These are phyloP conservation scores for Xiphorhynchus erythropygius DNA, from an alignment of 2,797 vertebrate species.

Conservation along the genomic window DNA sequence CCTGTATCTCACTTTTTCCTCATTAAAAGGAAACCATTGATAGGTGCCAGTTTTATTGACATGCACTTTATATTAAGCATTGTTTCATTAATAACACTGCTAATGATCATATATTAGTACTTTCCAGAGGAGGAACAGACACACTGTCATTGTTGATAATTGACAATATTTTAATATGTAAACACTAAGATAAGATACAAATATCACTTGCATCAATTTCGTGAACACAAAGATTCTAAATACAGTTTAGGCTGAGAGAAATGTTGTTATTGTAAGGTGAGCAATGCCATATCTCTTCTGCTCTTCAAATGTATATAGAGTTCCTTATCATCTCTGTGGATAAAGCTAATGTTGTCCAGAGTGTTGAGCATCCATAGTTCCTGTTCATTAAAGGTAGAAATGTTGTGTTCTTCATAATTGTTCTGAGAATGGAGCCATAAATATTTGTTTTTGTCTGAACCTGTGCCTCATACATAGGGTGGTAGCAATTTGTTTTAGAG, in stretches of 20 bases:
- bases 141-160: not conserved
- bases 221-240: not conserved
- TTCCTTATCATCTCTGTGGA: not conserved
- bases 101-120: not conserved
- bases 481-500: not conserved
- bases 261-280: not conserved
- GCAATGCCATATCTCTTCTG: not conserved
- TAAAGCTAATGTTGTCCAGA: not conserved
- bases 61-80: not conserved
- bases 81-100: not conserved
- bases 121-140: not conserved
- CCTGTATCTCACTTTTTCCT: not conserved
- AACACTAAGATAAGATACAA: not conserved
- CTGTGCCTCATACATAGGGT: not conserved
- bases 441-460: not conserved
- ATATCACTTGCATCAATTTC: not conserved
- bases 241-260: not conserved
- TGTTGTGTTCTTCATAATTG: not conserved
- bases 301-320: not conserved
- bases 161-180: not conserved
- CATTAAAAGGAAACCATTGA: not conserved
- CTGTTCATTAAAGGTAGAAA: not conserved
- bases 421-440: not conserved
- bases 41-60: not conserved
- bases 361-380: not conserved